Percentiles rank a stretch among this genome's conserved stretches.
Conservation (phyloP, 2,797 vertebrate species). For the Acrocephalus scirpaceus region DNA sequence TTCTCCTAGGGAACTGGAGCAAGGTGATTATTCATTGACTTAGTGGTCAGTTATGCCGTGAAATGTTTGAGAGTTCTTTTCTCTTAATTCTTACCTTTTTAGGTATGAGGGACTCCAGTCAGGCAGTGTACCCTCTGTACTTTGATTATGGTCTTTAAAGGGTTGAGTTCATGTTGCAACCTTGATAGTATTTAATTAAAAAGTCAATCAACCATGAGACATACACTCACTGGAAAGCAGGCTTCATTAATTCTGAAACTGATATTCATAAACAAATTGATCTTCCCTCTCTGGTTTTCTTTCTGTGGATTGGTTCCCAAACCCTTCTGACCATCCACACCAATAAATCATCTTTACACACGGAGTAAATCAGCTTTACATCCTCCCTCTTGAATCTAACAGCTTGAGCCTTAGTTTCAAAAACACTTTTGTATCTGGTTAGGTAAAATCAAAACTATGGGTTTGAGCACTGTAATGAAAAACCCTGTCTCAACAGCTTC, state of each 20-base stretch:
- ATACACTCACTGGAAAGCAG: background rate
- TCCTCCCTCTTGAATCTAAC: background rate
- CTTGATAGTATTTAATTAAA: background rate
- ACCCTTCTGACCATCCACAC: background rate
- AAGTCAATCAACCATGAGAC: background rate
- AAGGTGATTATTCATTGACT: background rate
- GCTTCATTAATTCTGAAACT: slow-evolving; percentile 12
- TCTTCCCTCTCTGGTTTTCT: background rate
- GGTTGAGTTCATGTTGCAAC: background rate
- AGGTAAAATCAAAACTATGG: background rate
- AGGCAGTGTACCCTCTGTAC: background rate
- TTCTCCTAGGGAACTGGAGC: background rate
- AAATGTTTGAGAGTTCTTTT: background rate
- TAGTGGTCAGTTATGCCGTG: background rate
- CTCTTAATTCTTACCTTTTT: background rate
- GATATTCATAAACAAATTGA: slow-evolving; percentile 6
- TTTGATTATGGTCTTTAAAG: background rate
- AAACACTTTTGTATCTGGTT: background rate
- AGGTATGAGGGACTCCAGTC: background rate
- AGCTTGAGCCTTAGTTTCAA: background rate
- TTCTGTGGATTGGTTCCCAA: background rate
- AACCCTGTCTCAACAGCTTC: background rate
- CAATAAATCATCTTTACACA: background rate
- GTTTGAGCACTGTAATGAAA: background rate
- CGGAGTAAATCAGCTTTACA: background rate